Conservation (phyloP, 2,888 invertebrate species). For the Ochropleura plecta region DNA sequence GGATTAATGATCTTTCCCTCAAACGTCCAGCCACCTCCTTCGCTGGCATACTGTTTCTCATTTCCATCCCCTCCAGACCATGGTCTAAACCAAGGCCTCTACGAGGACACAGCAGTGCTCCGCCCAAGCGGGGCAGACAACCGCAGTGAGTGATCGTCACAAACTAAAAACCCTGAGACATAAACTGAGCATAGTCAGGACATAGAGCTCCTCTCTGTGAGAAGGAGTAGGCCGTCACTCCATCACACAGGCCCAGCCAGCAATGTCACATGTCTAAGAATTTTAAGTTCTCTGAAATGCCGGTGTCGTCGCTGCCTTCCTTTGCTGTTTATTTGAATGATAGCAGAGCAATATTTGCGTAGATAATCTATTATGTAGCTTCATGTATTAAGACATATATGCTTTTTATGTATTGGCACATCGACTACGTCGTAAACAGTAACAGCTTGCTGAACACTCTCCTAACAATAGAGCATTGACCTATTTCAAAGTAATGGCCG, state of each 20-base stretch:
- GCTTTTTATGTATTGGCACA: neutral
- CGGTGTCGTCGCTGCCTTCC: neutral
- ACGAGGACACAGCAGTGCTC: too few species aligned
- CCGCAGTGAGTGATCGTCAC: too few species aligned
- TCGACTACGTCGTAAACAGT: conserved; percentile 33
- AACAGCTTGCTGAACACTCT: conserved; percentile 37
- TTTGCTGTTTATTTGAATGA: neutral
- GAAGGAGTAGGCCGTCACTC: neutral
- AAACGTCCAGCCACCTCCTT: too few species aligned
- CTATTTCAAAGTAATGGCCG: conserved; percentile 36
- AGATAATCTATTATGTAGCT: neutral
- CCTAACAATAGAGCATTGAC: conserved; percentile 35
- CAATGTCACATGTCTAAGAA: neutral
- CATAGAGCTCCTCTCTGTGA: neutral
- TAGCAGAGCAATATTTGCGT: neutral
- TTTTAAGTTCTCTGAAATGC: neutral
- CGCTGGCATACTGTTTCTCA: too few species aligned
- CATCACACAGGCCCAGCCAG: neutral
- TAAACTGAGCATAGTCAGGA: neutral
- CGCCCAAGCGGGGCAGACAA: too few species aligned
- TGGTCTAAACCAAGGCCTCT: too few species aligned
- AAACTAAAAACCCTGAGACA: neutral
- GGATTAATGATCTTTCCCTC: too few species aligned
- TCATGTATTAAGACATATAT: conserved; percentile 3
- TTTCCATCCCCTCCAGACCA: too few species aligned